Evolutionary conservation across 64 coral and sea anemone genomes (phyloP).

Genomic region (Platygyra sinensis): DNA sequence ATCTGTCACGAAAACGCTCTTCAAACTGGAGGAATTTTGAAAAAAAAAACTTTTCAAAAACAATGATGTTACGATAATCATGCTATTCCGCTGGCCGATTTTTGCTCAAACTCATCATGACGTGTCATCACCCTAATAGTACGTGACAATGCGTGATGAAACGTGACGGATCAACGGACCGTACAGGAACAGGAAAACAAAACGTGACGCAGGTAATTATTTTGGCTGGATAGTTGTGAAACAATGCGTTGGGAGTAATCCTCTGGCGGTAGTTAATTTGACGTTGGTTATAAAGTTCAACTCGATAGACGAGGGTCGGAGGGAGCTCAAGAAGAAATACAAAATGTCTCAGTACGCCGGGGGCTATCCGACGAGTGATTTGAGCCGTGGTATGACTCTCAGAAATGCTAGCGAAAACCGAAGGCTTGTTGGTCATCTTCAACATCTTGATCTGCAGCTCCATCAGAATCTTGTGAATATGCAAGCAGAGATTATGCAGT

Average conservation of each 20-base stretch:
- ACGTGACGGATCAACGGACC: neutral
- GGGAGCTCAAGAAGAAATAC: constrained; percentile 29
- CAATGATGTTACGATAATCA: no score
- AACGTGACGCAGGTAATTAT: constrained; percentile 4
- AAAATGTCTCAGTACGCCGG: constrained; percentile 44
- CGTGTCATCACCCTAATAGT: no score
- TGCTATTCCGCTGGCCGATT: no score
- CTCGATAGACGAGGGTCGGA: neutral
- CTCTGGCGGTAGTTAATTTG: neutral
- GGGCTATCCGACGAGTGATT: constrained; percentile 59
- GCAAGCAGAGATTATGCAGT: constrained; percentile 79
- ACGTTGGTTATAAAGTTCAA: neutral
- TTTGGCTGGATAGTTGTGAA: constrained; percentile 6
- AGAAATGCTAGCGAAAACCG: constrained; percentile 75
- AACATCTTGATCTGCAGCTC: constrained; percentile 68
- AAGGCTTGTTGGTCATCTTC: constrained; percentile 67
- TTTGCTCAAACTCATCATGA: no score
- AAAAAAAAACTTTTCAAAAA: no score
- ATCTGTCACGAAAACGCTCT: no score
- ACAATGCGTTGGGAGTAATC: neutral
- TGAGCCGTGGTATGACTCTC: constrained; percentile 68
- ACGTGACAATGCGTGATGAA: constrained; percentile 4
- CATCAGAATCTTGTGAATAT: constrained; percentile 67
- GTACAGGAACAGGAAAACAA: neutral
- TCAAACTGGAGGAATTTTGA: no score